These are phyloP conservation scores for Todiramphus saurophagus DNA, from an alignment of 2,113 vertebrate species.

Conservation along the genomic window DNA sequence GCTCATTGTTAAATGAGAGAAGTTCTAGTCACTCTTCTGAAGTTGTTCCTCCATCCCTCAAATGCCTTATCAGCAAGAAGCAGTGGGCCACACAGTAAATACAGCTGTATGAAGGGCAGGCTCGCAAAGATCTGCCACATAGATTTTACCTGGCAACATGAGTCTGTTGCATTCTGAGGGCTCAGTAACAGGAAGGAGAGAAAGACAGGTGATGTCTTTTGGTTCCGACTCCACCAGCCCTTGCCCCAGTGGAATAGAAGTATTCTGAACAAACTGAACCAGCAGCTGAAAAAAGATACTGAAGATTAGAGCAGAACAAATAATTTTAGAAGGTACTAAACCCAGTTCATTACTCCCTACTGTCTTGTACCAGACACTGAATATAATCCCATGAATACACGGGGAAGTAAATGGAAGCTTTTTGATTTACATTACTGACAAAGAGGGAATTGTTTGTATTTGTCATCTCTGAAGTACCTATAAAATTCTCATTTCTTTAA, in stretches of 20 bases:
- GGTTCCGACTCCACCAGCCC: constrained; percentile 87
- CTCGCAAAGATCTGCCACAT: not conserved
- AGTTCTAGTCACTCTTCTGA: not conserved
- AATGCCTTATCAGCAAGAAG: not conserved
- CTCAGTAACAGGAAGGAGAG: constrained; percentile 86
- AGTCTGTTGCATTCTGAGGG: constrained; percentile 88
- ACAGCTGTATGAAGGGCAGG: not conserved
- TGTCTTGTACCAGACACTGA: not conserved
- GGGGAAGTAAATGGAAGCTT: not conserved
- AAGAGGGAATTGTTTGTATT: not conserved
- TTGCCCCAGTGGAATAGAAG: constrained; percentile 92
- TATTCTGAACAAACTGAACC: constrained; percentile 99
- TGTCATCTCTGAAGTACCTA: not conserved
- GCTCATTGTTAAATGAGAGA: not conserved
- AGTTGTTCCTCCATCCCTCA: not conserved
- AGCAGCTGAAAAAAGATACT: constrained; percentile 83
- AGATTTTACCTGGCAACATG: constrained; percentile 88
- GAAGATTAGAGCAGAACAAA: constrained; percentile 14
- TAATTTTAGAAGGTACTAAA: not conserved
- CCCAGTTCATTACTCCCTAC: not conserved
- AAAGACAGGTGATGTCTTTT: constrained; percentile 87
- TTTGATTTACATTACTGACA: not conserved
- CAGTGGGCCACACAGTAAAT: not conserved
- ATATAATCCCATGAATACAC: not conserved
- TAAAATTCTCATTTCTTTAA: not conserved